A percentile compares a stretch with the other conserved stretches of the same genome.
phyloP scores from a whole-genome alignment of 2,113 vertebrate genomes.

The Seriola dumerili region DNA sequence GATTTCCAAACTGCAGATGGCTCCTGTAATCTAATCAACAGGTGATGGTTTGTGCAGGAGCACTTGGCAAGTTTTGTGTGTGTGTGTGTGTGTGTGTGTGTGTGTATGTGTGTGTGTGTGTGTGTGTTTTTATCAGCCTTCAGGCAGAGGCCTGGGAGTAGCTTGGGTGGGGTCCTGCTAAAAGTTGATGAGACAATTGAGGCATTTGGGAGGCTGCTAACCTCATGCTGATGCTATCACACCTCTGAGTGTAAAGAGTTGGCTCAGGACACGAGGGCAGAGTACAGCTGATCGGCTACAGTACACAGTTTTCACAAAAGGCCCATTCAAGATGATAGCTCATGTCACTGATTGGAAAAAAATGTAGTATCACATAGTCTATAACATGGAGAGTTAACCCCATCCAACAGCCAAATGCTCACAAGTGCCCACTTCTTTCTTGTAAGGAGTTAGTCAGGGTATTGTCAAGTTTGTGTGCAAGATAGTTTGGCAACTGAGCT shows the following conservation, averaged over 20 bases:
- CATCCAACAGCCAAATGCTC: not conserved
- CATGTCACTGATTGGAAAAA: slow-evolving; percentile 16
- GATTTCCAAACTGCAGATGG: slow-evolving; percentile 33
- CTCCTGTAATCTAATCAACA: slow-evolving; percentile 66
- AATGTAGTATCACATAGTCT: not conserved
- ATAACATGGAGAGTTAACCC: slow-evolving; percentile 1
- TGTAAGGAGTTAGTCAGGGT: not conserved
- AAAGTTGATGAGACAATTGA: slow-evolving; percentile 66
- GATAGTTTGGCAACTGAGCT: not conserved
- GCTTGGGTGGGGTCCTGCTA: slow-evolving; percentile 39
- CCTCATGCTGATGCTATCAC: slow-evolving; percentile 56
- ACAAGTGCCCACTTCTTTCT: not conserved
- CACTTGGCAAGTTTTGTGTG: slow-evolving; percentile 29
- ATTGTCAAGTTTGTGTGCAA: not conserved
- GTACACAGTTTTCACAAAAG: slow-evolving; percentile 19
- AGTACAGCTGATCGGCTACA: slow-evolving; percentile 11
- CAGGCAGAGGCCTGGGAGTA: slow-evolving; percentile 60
- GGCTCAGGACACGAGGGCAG: slow-evolving; percentile 31
- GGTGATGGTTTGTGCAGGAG: slow-evolving; percentile 46
- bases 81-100: slow-evolving; percentile 6
- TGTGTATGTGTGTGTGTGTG: slow-evolving; percentile 4
- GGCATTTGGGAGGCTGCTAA: slow-evolving; percentile 50
- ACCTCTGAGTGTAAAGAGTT: slow-evolving; percentile 25
- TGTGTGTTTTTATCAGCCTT: slow-evolving; percentile 59
- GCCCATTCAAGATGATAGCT: slow-evolving; percentile 22